These are phyloP conservation scores for Andrena camellia DNA, from an alignment of 2,888 invertebrate genomes.

Conservation along the genomic window DNA sequence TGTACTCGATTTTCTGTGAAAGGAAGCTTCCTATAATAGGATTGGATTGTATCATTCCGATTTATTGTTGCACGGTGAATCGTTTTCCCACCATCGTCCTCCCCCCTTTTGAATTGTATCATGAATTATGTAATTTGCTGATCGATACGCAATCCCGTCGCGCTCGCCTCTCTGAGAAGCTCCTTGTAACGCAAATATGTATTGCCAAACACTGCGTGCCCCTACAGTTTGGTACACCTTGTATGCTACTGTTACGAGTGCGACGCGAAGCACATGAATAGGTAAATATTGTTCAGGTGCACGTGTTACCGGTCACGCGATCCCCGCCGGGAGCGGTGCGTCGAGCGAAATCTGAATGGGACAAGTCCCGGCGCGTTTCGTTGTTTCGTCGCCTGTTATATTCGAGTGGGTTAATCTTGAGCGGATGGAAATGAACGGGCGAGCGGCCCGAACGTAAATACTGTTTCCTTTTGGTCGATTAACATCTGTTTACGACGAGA, in stretches of 20 bases:
- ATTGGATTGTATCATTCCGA: no score
- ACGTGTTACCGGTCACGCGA: conserved; percentile 21
- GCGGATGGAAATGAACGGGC: neutral
- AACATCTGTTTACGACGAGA: conserved; percentile 48
- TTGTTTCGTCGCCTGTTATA: neutral
- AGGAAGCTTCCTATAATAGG: neutral
- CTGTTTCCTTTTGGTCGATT: conserved; percentile 35
- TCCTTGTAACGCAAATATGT: neutral
- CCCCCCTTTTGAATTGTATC: no score
- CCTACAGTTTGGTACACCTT: neutral
- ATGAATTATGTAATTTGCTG: no score
- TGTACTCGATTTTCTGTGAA: neutral
- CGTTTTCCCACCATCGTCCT: no score
- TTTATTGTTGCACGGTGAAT: no score
- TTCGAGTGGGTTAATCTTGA: neutral
- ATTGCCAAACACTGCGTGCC: neutral
- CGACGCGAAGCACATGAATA: neutral
- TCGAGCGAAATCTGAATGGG: neutral
- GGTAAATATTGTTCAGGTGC: conserved; percentile 11
- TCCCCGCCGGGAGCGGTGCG: neutral
- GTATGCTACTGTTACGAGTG: neutral
- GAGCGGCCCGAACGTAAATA: neutral
- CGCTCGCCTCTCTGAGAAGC: no score
- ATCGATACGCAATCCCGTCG: no score
- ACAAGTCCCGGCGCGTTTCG: neutral